Base-by-base conservation (phyloP, 2,113 vertebrate genomes). In the Thunnus thynnus region DNA sequence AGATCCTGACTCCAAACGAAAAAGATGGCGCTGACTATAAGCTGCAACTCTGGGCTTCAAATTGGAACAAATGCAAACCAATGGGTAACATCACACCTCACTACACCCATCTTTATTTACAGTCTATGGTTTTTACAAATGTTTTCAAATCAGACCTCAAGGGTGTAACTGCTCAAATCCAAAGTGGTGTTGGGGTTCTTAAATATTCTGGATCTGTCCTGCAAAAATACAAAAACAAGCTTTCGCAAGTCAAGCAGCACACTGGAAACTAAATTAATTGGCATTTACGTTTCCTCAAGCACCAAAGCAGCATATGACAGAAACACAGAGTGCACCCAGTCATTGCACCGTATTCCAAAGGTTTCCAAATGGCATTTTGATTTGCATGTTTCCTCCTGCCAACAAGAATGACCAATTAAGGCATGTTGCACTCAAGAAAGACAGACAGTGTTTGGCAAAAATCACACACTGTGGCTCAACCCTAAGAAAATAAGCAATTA, bases 371-470 rank as follows among this genome's bases (percentile, higher is more conserved):
- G 83, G 30, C 83, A 76, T 78, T 76, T 76, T 71, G 71, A 88
- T 85, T 86, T 80, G 82, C 86, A 76, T 78, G 78, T 76, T 68
- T 84, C 64, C 67, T 66, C 82, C 74, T 88, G 82, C 89, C 90
- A 90, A 74, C 65, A 63, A 61, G 72, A 81, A 82, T 73, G 70
- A 87, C 82, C 89, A 91, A 93, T 91, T 87, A 89, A 86, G 63
- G 75, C 78, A 50, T 76, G 84, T 78, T 71, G 69, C 77, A 71
- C 72, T 83, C 65, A 57, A 83, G 55, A 58, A 84, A 77, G 80
- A 82, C 74, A 56, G 69, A 62, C 51, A 5, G 58, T 7, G 17
- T 64, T 77, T 56, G 78, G 63, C 52, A 54, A 67, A 81, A 83
- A 77, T 80, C 75, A 68, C 78, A 76, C 54, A 67, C 57, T 83